phyloP scores from a whole-genome alignment of 2,113 vertebrate species.

The Accipiter cooperii region DNA sequence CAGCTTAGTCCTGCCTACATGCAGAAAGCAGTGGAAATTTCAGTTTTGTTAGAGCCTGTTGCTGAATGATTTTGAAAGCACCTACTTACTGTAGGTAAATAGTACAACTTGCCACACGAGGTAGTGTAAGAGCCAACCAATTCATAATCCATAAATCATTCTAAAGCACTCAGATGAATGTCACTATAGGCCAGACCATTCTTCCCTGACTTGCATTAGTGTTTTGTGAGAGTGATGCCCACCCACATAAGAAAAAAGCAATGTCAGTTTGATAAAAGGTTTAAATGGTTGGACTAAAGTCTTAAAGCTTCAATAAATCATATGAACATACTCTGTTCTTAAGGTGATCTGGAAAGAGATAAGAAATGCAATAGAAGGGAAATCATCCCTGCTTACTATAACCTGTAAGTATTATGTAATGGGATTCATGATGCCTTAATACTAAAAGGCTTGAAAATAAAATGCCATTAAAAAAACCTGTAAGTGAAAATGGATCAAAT shows the following conservation, averaged over 20 bases:
- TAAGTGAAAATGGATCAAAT: not conserved
- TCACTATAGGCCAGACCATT: not conserved
- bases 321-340: not conserved
- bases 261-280: not conserved
- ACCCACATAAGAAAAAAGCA: not conserved
- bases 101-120: not conserved
- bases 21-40: not conserved
- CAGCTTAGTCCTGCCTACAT: not conserved
- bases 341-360: not conserved
- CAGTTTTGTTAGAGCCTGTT: not conserved
- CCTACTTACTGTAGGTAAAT: not conserved
- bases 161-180: not conserved
- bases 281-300: not conserved
- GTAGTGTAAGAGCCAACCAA: not conserved
- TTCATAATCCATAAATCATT: not conserved
- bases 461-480: rapidly evolving
- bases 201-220: not conserved
- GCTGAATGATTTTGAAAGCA: not conserved
- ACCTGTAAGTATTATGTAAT: not conserved
- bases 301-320: not conserved
- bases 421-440: not conserved
- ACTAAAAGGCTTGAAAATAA: not conserved
- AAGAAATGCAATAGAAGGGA: not conserved
- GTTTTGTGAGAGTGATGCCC: not conserved
- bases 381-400: not conserved